A percentile compares a stretch with the other conserved stretches of the same genome.
Evolutionary conservation across 1,140 invertebrate genomes (phyloP).

Genomic region (Rhyzopertha dominica): DNA sequence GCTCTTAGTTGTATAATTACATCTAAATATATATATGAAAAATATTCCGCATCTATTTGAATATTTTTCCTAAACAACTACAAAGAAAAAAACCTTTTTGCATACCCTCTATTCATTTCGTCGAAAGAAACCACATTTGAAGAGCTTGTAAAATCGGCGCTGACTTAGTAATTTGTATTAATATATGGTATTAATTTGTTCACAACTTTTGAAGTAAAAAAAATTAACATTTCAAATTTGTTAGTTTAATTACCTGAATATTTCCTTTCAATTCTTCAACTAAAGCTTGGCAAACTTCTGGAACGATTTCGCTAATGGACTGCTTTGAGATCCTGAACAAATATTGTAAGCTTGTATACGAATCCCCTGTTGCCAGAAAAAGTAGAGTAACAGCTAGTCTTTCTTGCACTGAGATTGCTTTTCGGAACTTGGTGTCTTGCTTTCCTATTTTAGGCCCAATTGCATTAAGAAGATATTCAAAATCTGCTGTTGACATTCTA

Average conservation of each 20-base stretch:
- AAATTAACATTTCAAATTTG: too few species aligned
- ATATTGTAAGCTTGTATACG: conserved; percentile 28
- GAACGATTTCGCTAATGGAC: conserved; percentile 33
- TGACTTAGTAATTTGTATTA: too few species aligned
- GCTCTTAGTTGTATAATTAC: too few species aligned
- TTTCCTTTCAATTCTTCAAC: conserved; percentile 13
- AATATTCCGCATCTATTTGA: too few species aligned
- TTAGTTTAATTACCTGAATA: conserved; percentile 15
- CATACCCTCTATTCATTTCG: too few species aligned
- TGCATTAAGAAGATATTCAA: conserved; percentile 26
- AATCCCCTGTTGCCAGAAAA: conserved; percentile 37
- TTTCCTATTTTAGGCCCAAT: conserved; percentile 28
- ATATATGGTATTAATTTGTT: too few species aligned
- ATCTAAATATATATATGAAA: too few species aligned
- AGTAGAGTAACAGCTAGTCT: conserved; percentile 33
- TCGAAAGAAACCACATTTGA: too few species aligned
- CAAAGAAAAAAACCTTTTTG: too few species aligned
- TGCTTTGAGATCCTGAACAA: conserved; percentile 37
- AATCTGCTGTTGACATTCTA: conserved; percentile 28
- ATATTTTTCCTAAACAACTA: too few species aligned
- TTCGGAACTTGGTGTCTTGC: conserved; percentile 30
- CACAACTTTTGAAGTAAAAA: too few species aligned
- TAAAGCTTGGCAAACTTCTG: conserved; percentile 30
- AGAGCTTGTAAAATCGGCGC: too few species aligned
- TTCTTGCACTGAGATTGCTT: conserved; percentile 29